Evolutionary conservation across 2,113 vertebrate genomes (phyloP), one percentile per base, ranked within the genome.

Genomic region (Pipa parva): DNA sequence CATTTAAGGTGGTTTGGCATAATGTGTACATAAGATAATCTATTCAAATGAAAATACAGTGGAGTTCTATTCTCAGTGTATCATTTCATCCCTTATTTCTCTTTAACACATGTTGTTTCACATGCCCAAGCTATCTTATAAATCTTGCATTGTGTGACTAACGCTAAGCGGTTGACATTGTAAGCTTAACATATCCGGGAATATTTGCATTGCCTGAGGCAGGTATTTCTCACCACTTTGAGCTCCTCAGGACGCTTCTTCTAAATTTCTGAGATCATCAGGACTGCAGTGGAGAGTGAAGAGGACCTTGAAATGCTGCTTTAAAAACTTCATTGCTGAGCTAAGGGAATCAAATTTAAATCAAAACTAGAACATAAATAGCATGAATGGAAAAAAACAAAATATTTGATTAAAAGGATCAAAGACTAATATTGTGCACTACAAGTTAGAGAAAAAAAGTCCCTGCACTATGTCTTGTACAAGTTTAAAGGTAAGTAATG

Each of bases 151-250:
- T 59, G 48, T 59, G 42, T 39, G 13, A 45, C 72, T 21, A 71
- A 67, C 18, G 37, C 27, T 11, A 7, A 42, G 56, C 4, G 29
- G 25, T 18, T 60, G 55, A 63, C 13, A 18, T 25, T 50, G 57
- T 10, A 17, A 48, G 2, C 20, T 58, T 31, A 36, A 18, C 20
- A 39, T 1, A 57, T 29, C 52, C 51, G 55, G 49, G 50, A 10
- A 26, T 0, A 0, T 67, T 68, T 77, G 8, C 1, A 7, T 71
- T 74, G 72, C 29, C 20, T 28, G 66, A 52, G 71, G 77, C 73
- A 75, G 78, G 63, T 81, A 88, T 89, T 89, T 92, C 80, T 87
- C 81, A 87, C 78, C 63, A 49, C 63, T 75, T 48, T 80, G 83
- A 77, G 74, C 78, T 73, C 59, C 76, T 56, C 58, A 74, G 4